These are phyloP conservation scores for Malurus cyaneus DNA, from an alignment of 2,113 vertebrate genomes.

Conservation along the genomic window DNA sequence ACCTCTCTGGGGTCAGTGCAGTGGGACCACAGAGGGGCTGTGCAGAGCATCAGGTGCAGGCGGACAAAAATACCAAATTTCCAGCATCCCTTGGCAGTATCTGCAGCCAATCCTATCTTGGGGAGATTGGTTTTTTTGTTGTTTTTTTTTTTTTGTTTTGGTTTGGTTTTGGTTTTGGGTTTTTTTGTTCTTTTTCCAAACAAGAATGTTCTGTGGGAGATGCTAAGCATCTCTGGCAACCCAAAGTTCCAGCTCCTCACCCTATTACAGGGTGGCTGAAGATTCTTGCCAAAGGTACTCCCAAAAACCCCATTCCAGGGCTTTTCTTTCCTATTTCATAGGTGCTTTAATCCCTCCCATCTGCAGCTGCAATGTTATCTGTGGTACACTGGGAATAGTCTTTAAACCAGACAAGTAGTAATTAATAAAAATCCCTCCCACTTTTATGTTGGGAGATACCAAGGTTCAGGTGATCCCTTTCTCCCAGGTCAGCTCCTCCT, in stretches of 20 bases:
- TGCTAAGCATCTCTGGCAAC: neutral
- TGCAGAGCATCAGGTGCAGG: neutral
- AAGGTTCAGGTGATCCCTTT: neutral
- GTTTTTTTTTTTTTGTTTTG: no score
- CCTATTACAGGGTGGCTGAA: neutral
- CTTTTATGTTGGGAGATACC: neutral
- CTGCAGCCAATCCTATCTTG: neutral
- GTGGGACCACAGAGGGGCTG: neutral
- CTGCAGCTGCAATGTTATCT: neutral
- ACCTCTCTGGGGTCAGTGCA: neutral
- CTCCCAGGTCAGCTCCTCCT: neutral
- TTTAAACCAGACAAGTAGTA: neutral
- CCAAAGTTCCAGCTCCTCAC: neutral
- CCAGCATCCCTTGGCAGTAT: neutral
- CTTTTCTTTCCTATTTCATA: neutral
- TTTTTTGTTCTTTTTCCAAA: neutral
- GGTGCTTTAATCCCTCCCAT: neutral
- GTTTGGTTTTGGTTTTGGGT: no score
- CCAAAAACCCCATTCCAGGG: neutral
- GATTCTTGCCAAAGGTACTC: neutral
- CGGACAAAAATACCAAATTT: neutral
- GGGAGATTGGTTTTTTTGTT: accelerated
- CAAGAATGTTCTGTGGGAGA: neutral
- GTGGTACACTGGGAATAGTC: accelerated
- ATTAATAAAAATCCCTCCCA: neutral